Evolutionary conservation across 2,888 invertebrate genomes (phyloP).

Genomic region (Xanthia icteritia): DNA sequence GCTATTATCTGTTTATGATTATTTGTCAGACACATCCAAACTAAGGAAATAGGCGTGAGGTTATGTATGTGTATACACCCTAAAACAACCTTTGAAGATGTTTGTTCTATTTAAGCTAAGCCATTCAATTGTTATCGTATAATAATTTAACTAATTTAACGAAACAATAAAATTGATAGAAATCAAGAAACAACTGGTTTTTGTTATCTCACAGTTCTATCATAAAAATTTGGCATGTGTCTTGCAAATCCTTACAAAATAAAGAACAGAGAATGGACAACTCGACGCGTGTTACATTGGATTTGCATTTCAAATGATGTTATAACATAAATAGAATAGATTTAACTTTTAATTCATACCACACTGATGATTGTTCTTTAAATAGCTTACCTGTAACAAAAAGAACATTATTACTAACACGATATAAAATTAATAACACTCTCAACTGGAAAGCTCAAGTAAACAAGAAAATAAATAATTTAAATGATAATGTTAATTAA

Average conservation of each 20-base stretch:
- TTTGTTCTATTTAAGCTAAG: not conserved
- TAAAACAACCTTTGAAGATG: not conserved
- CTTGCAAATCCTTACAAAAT: not conserved
- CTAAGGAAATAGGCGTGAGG: not conserved
- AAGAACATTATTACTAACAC: conserved; percentile 11
- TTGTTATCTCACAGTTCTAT: not conserved
- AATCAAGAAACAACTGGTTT: not conserved
- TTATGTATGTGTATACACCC: not conserved
- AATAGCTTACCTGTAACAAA: conserved; percentile 46
- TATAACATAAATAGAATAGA: not conserved
- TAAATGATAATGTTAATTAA: conserved; percentile 25
- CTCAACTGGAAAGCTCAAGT: not conserved
- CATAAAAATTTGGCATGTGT: not conserved
- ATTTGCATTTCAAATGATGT: not conserved
- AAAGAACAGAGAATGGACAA: not conserved
- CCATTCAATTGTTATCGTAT: not conserved
- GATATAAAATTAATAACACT: not conserved
- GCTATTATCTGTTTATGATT: not conserved
- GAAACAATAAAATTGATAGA: not conserved
- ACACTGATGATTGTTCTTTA: not conserved
- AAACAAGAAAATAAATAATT: conserved; percentile 20
- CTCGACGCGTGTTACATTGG: not conserved
- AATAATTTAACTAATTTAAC: not conserved
- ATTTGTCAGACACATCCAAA: not conserved
- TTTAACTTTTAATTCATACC: not conserved